Evolutionary conservation across 2,888 invertebrate species (phyloP).

Genomic region (Poecilus cupreus): DNA sequence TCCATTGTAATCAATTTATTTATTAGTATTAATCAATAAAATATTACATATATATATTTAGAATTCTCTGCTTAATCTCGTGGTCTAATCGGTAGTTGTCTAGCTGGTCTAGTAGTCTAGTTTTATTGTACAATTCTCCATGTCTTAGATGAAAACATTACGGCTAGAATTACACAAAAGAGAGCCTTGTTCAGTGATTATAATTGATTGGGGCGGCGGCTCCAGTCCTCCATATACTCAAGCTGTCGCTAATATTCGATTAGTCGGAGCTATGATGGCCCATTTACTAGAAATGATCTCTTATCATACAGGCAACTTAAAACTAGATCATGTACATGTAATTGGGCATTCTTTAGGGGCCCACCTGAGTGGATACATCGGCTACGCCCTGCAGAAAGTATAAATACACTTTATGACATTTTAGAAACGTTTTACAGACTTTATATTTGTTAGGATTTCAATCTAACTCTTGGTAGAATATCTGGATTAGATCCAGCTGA

Average conservation of each 20-base stretch:
- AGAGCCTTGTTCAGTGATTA: constrained; percentile 83
- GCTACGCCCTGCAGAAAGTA: constrained; percentile 82
- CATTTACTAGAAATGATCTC: constrained; percentile 77
- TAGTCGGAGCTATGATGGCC: constrained; percentile 90
- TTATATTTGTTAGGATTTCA: constrained; percentile 75
- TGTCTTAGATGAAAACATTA: constrained; percentile 81
- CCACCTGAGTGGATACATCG: constrained; percentile 90
- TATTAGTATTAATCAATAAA: too few relatives aligned
- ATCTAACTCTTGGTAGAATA: constrained; percentile 84
- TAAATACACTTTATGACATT: not conserved
- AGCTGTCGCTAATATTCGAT: constrained; percentile 92
- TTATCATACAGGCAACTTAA: constrained; percentile 69
- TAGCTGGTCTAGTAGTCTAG: too few relatives aligned
- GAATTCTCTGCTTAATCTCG: too few relatives aligned
- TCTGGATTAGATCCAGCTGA: constrained; percentile 94
- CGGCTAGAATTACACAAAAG: constrained; percentile 82
- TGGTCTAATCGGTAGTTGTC: too few relatives aligned
- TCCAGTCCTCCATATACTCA: constrained; percentile 93
- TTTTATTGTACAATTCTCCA: not conserved
- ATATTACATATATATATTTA: too few relatives aligned
- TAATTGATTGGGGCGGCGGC: constrained; percentile 91
- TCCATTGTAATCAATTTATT: too few relatives aligned
- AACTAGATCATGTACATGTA: constrained; percentile 83
- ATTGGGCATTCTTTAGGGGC: constrained; percentile 93
- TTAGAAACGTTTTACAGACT: too few relatives aligned